Evolutionary conservation across 2,113 vertebrate genomes (phyloP).

Genomic region (Takifugu flavidus): DNA sequence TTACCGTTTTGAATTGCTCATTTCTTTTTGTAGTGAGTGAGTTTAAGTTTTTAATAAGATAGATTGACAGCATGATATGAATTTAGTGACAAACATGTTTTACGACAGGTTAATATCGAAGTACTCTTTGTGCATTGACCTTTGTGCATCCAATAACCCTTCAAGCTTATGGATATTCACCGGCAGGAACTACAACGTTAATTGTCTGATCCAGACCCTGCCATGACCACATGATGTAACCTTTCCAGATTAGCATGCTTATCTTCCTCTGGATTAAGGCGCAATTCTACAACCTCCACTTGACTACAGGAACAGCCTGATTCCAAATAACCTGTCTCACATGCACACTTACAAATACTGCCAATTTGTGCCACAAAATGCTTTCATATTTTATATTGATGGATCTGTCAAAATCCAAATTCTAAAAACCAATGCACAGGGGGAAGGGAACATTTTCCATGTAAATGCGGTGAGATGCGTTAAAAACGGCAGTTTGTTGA

Average conservation of each 20-base stretch:
- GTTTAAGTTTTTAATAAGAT: no score
- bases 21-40: no score
- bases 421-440: no score
- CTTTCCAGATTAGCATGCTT: conserved; percentile 50
- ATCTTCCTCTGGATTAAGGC: conserved; percentile 35
- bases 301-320: conserved; percentile 11
- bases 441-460: no score
- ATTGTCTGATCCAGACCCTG: conserved; percentile 2
- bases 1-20: no score
- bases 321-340: conserved; percentile 30
- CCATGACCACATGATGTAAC: conserved; percentile 29
- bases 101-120: no score
- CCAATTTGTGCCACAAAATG: neutral
- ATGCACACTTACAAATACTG: neutral
- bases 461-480: no score
- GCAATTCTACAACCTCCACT: conserved; percentile 24
- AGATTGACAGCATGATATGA: no score
- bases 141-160: neutral
- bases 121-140: neutral
- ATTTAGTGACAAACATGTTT: no score
- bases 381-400: neutral
- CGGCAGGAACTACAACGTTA: conserved; percentile 8
- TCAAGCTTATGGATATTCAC: neutral
- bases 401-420: neutral
- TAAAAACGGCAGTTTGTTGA: no score